These are phyloP conservation scores for Idaea dimidiata DNA, from an alignment of 2,888 invertebrate genomes.

Conservation along the genomic window DNA sequence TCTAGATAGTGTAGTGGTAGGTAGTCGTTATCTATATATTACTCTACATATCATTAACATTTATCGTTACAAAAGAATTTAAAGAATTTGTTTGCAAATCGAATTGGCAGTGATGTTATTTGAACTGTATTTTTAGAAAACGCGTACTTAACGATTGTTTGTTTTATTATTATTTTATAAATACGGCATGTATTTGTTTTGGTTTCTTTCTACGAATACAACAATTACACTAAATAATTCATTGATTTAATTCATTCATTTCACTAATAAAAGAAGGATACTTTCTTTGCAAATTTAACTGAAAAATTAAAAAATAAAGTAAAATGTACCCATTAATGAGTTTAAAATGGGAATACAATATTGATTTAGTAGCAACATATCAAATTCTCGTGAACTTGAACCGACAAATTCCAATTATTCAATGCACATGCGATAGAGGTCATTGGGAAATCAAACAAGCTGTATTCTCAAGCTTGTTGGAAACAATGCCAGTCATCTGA, in stretches of 20 bases:
- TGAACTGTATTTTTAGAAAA: slow-evolving; percentile 23
- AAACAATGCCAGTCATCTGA: slow-evolving; percentile 70
- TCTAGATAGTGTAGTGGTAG: no score
- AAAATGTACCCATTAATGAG: not conserved
- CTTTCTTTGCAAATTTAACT: no score
- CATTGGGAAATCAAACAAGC: slow-evolving; percentile 53
- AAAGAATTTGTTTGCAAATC: slow-evolving; percentile 24
- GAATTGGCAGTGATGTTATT: slow-evolving; percentile 22
- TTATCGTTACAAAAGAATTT: slow-evolving; percentile 7
- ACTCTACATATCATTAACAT: not conserved
- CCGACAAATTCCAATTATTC: slow-evolving; percentile 38
- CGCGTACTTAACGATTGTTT: slow-evolving; percentile 22
- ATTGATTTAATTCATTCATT: not conserved
- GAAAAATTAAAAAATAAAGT: not conserved
- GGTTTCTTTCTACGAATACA: slow-evolving; percentile 9
- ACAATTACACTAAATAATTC: not conserved
- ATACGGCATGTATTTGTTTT: slow-evolving; percentile 22
- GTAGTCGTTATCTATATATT: no score
- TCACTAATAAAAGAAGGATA: not conserved
- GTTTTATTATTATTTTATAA: slow-evolving; percentile 26
- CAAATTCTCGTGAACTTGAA: slow-evolving; percentile 45
- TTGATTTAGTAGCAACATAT: not conserved
- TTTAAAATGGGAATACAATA: not conserved
- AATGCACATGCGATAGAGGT: slow-evolving; percentile 53
- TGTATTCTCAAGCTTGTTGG: slow-evolving; percentile 65